Base-by-base conservation (phyloP, 1,140 invertebrate genomes). In the Macrocentrus cingulum region DNA sequence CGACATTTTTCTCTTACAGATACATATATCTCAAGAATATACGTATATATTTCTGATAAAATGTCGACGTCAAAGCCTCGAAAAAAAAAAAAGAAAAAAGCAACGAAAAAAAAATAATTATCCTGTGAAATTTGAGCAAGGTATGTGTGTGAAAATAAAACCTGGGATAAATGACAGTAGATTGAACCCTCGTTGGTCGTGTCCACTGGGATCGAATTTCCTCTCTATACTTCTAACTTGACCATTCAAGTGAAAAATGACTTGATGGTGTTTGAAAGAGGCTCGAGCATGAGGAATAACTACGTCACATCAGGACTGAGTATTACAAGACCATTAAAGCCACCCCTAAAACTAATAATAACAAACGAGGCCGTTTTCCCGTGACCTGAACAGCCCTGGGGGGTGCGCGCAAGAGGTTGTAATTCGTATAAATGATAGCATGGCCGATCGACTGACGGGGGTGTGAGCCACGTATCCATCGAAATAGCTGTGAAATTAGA, bases 341-440 rank as follows among this genome's bases (percentile, higher is more conserved):
- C 55, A 32, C 49, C 23, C 42, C 37, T 41, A 48, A 18, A 64
- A 61, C 59, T 64, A 64, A 64, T 64, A 64, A 64, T 64, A 64
- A 64, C 62, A 64, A 64, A 64, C 59, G 59, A 63, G 37, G 37
- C n/a, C 25, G 13, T 29, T 58, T 45, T 41, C 20, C n/a, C 22
- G 32, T 44, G 55, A 52, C 50, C 57, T 50, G 41, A 48, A n/a
- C n/a, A 46, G 44, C 44, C 25, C 48, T 25, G 18, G 23, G 20
- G 36, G 20, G 20, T 18, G 39, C 11, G 39, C 34, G 22, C 16
- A 45, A 51, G 52, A 44, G 49, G 25, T 53, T 46, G 62, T 64
- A 64, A 64, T 64, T 64, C 62, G 59, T 64, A 64, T 64, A 64
- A 64, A 64, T 64, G 62, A 64, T 64, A 51, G 59, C 55, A 42